Conservation (phyloP, 2,113 vertebrate genomes). For the Thunnus thynnus region DNA sequence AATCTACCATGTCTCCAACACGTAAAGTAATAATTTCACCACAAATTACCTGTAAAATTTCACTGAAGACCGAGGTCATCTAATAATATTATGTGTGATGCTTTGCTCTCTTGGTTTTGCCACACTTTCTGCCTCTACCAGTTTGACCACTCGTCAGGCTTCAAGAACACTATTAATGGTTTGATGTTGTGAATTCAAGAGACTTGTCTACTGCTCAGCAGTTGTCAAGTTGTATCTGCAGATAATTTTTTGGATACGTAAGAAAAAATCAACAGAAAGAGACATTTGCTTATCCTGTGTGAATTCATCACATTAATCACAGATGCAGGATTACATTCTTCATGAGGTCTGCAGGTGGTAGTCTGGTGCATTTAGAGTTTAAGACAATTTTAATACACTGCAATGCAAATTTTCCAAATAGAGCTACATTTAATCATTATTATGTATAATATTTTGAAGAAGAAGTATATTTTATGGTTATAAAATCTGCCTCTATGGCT, state of each 20-base stretch:
- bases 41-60: neutral
- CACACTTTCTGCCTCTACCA: neutral
- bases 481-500: too few species aligned
- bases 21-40: neutral
- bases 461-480: too few species aligned
- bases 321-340: neutral
- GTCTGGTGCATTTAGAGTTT: neutral
- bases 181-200: neutral
- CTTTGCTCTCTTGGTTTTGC: neutral
- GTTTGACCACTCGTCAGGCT: neutral
- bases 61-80: neutral
- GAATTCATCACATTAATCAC: neutral
- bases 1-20: neutral
- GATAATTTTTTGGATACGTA: too few species aligned
- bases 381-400: too few species aligned
- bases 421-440: too few species aligned
- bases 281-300: neutral
- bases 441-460: too few species aligned
- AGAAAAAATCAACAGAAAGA: neutral
- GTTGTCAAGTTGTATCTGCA: neutral
- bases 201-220: neutral
- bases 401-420: too few species aligned
- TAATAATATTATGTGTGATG: neutral
- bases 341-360: neutral
- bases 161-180: neutral